phyloP scores from a whole-genome alignment of 2,113 vertebrate genomes.

The Chelonoidis abingdonii region DNA sequence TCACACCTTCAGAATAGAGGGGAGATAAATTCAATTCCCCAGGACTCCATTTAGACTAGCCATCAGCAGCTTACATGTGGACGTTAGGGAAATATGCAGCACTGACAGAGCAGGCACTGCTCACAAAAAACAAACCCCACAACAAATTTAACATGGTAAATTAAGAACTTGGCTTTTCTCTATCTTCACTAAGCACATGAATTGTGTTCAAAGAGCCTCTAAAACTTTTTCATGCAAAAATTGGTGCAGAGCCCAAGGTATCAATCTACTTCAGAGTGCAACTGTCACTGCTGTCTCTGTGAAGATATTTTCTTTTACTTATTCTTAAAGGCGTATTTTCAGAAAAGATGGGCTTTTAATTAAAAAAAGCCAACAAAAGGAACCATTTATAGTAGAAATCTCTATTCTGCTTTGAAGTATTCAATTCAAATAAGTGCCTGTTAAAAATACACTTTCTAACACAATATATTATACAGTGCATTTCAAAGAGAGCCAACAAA shows the following conservation, averaged over 20 bases:
- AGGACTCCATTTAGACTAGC: background rate
- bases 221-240: slow-evolving; percentile 50
- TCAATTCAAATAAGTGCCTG: background rate
- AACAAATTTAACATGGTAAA: slow-evolving; percentile 33
- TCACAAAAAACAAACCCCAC: background rate
- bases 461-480: background rate
- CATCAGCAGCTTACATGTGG: background rate
- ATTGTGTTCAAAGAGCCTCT: slow-evolving; percentile 15
- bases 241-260: slow-evolving; percentile 40
- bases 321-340: slow-evolving; percentile 48
- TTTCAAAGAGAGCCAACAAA: background rate
- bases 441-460: slow-evolving; percentile 13
- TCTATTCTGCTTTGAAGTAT: slow-evolving; percentile 50
- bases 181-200: slow-evolving; percentile 5
- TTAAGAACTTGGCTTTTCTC: slow-evolving; percentile 34
- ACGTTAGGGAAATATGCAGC: background rate
- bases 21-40: background rate
- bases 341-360: slow-evolving; percentile 58
- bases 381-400: slow-evolving; percentile 43
- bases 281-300: slow-evolving; percentile 34
- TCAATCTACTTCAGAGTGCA: slow-evolving; percentile 48
- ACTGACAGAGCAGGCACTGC: background rate
- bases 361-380: slow-evolving; percentile 60
- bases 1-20: background rate
- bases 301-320: slow-evolving; percentile 45